Evolutionary conservation across 2,113 vertebrate genomes (phyloP), one percentile per base, ranked within the genome.

Genomic region (Psittacula cyanocephala): DNA sequence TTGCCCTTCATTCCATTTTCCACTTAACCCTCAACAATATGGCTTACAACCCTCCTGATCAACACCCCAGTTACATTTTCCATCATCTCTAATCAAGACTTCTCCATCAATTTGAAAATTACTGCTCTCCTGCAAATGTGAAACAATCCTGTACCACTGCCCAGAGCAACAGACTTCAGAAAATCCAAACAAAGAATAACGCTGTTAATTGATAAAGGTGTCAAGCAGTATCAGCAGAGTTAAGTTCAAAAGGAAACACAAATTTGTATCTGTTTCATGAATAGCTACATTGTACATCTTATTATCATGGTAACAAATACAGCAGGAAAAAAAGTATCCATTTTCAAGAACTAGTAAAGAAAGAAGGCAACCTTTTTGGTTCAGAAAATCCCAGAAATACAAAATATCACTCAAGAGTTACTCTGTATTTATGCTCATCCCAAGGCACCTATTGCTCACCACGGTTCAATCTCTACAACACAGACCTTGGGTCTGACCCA

Each of bases 401-500:
- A 4, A 63, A 80, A 46, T 13, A 55, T 4, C 53, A 65, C 17
- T 72, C 23, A 33, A 24, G 17, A 55, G 29, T 7, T 80, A 28
- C 12, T 20, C 18, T 57, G 14, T 31, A 53, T n/a, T 69, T 76
- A 59, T n/a, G 3, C 53, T 31, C 10, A 63, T 60, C 19, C 10
- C 35, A 33, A 69, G 43, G 18, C 6, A 83, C 33, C 10, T 33
- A 17, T 9, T 68, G 7, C 5, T 64, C 39, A 77, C 17, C 64
- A 37, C 37, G 35, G 17, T 46, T 77, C 43, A 64, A 14, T 17
- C 50, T 57, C 29, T 18, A 74, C 7, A 22, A 76, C 11, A 28
- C 0, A 1, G 88, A 79, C 4, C 9, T 41, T 3, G 0, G 18
- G 27, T 65, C 17, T 70, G 31, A 91, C 16, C 20, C 9, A 22